Conservation (phyloP, 2,113 vertebrate species). For the Mus pahari region DNA sequence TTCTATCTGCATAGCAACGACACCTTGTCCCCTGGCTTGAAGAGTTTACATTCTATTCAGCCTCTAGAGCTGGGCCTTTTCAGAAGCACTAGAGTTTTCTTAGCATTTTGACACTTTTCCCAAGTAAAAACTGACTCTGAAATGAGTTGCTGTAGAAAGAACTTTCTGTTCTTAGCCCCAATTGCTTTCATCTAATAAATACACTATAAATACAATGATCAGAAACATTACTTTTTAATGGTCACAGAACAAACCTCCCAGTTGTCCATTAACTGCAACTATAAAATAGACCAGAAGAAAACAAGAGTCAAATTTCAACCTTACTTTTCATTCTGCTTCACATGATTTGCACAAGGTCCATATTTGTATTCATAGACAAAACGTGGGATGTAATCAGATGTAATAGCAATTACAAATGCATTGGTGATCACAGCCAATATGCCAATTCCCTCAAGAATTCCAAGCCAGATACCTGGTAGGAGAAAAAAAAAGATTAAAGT, state of each 20-base stretch:
- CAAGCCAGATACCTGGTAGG: conserved; percentile 96
- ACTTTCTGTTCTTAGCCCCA: neutral
- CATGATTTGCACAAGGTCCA: conserved; percentile 94
- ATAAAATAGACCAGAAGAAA: neutral
- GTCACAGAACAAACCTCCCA: conserved; percentile 41
- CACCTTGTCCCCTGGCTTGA: neutral
- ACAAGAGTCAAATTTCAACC: neutral
- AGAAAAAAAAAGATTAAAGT: conserved; percentile 66
- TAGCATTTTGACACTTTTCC: conserved; percentile 13
- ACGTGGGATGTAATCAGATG: conserved; percentile 99
- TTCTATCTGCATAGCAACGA: neutral
- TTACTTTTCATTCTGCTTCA: conserved; percentile 92
- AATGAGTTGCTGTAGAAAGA: neutral
- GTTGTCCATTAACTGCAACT: conserved; percentile 2
- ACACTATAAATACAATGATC: neutral
- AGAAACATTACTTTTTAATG: neutral
- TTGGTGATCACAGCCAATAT: conserved; percentile 99
- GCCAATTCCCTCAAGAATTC: conserved; percentile 97
- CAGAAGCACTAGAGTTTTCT: neutral
- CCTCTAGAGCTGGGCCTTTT: neutral
- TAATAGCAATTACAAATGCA: conserved; percentile 98
- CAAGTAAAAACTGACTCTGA: neutral
- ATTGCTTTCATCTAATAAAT: conserved; percentile 41
- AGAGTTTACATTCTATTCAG: neutral
- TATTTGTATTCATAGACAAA: conserved; percentile 99